Evolutionary conservation across 2,888 invertebrate species (phyloP).

Genomic region (Meiosimyza decipiens): DNA sequence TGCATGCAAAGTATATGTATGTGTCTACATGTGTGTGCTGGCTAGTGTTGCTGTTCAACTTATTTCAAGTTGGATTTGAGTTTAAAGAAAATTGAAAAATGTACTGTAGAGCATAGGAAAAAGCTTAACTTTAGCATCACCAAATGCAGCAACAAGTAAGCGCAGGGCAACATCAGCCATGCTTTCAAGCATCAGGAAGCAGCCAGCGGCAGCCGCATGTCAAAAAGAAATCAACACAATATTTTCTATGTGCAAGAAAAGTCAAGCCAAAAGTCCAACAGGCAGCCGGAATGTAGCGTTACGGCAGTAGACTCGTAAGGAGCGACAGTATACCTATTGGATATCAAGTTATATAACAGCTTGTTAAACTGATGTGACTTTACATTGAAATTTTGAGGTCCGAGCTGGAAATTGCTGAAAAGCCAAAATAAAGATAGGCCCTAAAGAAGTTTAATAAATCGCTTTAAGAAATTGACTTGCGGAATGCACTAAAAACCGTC

Average conservation of each 20-base stretch:
- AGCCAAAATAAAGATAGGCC: no score
- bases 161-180: slow-evolving; percentile 1
- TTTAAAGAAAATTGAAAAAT: slow-evolving; percentile 55
- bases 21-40: slow-evolving; percentile 20
- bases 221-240: slow-evolving; percentile 39
- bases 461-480: no score
- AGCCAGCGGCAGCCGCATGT: slow-evolving; percentile 39
- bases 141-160: slow-evolving; percentile 3
- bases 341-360: neutral
- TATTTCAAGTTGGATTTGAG: slow-evolving; percentile 47
- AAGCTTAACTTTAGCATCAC: neutral
- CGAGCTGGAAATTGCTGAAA: no score
- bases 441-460: no score
- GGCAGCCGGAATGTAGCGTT: slow-evolving; percentile 21
- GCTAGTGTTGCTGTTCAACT: slow-evolving; percentile 36
- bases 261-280: slow-evolving; percentile 32
- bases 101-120: slow-evolving; percentile 43
- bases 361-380: no score
- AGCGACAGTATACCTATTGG: slow-evolving; percentile 33
- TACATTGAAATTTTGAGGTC: no score
- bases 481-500: no score
- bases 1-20: neutral
- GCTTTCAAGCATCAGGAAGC: slow-evolving; percentile 4
- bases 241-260: slow-evolving; percentile 27
- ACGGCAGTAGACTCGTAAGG: neutral